Base-by-base conservation (phyloP, 2,888 invertebrate genomes). In the Notocelia uddmanniana region DNA sequence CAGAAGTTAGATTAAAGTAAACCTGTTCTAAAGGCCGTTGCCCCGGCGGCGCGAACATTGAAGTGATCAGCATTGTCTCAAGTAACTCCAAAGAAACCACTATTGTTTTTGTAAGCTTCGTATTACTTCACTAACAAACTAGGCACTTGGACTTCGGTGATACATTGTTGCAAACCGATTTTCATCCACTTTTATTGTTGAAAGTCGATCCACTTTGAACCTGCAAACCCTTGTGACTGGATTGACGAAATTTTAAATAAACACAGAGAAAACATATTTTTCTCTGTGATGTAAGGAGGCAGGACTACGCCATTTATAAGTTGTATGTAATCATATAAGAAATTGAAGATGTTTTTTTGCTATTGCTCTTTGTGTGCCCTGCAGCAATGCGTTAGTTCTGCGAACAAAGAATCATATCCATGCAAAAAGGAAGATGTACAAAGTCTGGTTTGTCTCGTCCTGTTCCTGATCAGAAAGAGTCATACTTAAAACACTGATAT, bases 1-100 rank as follows among this genome's bases (percentile, higher is more conserved):
- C 37, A 64, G 37, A 64, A 64, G 26, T 64, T 59, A 58, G 58
- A 70, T 70, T 64, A 70, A 59, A 19, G 48, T 50, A 70, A 70
- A 70, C 64, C 64, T 18, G 64, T 64, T 70, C 21, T 26, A 66
- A 23, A 34, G 64, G 64, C 13, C 50, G 26, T 59, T 54, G 60
- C 0, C 18, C 70, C 50, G 64, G 15, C 50, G 64, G 15, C 57
- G 41, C 26, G 48, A 48, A 48, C 50, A 70, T 70, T 52, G 64
- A 37, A 50, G 26, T 41, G 41, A 66, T 52, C 58, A 64, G 58
- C n/a, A 70, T 66, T 66, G 58, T 59, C 64, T 59, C 23, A 34
- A 31, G 48, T 69, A 52, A 31, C 34, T 63, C 23, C 1, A 57
- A 23, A 23, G 9, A n/a, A 60, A 3, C 10, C 21, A 23, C 8